Conservation (phyloP, 1,140 invertebrate genomes). For the Chrysopa pallens region DNA sequence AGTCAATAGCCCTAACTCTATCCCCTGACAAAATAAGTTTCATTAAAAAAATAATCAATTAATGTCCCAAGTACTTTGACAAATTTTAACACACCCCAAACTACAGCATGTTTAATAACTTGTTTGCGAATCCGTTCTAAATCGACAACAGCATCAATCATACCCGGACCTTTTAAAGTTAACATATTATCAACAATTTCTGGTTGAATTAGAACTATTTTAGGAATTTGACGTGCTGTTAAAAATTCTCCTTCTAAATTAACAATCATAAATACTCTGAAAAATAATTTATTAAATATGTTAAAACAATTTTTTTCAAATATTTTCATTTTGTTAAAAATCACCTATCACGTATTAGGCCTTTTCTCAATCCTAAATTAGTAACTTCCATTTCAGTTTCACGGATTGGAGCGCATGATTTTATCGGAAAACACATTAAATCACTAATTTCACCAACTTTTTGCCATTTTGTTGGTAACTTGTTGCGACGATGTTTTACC, state of each 20-base stretch:
- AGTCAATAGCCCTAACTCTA: conserved; percentile 31
- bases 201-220: conserved; percentile 30
- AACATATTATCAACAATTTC: conserved; percentile 23
- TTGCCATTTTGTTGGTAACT: conserved; percentile 1
- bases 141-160: conserved; percentile 28
- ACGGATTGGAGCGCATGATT: conserved; percentile 26
- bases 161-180: conserved; percentile 25
- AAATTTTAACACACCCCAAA: conserved; percentile 21
- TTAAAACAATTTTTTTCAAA: neutral
- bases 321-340: neutral
- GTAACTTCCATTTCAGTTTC: conserved; percentile 23
- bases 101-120: conserved; percentile 19
- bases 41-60: too few species aligned
- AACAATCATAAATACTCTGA: conserved; percentile 26
- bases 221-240: conserved; percentile 28
- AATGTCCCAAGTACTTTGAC: too few species aligned
- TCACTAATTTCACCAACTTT: conserved; percentile 29
- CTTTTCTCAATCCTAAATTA: conserved; percentile 23
- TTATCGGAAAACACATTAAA: conserved; percentile 28
- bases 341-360: conserved; percentile 27
- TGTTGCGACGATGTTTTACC: neutral
- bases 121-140: conserved; percentile 25
- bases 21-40: conserved; percentile 7
- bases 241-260: conserved; percentile 28
- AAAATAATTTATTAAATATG: neutral